Evolutionary conservation across 2,888 invertebrate genomes (phyloP).

Genomic region (Trichopoda pennipes): DNA sequence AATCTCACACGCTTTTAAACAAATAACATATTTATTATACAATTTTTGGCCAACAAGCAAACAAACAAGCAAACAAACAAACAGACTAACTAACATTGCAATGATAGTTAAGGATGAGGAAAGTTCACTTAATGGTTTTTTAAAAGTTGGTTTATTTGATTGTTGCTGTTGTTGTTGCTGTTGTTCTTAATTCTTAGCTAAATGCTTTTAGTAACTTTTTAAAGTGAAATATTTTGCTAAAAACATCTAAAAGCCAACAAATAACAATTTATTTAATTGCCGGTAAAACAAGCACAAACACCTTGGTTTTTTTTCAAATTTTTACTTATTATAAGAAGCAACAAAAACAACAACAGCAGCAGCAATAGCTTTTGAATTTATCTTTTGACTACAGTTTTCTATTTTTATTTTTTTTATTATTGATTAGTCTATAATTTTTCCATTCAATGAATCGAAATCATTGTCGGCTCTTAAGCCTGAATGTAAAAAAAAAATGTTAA

Average conservation of each 20-base stretch:
- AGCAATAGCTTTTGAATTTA: conserved; percentile 28
- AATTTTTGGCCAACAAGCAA: conserved; percentile 57
- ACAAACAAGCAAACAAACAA: conserved; percentile 4
- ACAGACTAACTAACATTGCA: background rate
- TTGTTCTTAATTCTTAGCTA: conserved; percentile 43
- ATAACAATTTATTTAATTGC: conserved; percentile 75
- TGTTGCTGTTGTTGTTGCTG: conserved; percentile 26
- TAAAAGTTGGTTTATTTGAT: conserved; percentile 55
- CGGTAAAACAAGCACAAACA: conserved; percentile 79
- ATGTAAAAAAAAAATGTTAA: conserved; percentile 9
- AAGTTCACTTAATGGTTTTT: conserved; percentile 65
- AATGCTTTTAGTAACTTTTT: conserved; percentile 58
- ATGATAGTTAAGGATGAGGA: background rate
- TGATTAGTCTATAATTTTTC: conserved; percentile 79
- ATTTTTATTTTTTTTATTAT: no score
- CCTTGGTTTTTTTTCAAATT: conserved; percentile 69
- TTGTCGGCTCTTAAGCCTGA: conserved; percentile 64
- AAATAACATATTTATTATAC: conserved; percentile 69
- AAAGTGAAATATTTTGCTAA: conserved; percentile 46
- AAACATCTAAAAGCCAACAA: conserved; percentile 29
- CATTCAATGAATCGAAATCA: conserved; percentile 77
- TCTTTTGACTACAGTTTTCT: conserved; percentile 53
- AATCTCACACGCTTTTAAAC: conserved; percentile 69
- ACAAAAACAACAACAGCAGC: background rate
- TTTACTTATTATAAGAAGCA: conserved; percentile 13